These are phyloP conservation scores for Drosophila orosa DNA, from an alignment of 1,140 invertebrate genomes.

Conservation along the genomic window DNA sequence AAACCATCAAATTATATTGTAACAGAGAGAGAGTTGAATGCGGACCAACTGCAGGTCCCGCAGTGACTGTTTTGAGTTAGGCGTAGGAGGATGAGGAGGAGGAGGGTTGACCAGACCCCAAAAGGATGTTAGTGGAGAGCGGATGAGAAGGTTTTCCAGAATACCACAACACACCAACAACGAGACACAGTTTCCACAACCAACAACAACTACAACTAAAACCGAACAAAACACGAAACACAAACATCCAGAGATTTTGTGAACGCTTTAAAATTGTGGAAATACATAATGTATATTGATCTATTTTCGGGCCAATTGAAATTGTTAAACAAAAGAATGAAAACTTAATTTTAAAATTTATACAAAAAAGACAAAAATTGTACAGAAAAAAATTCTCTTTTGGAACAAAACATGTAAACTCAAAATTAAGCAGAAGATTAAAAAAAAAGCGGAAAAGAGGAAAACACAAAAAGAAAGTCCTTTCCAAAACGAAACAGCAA, in stretches of 20 bases:
- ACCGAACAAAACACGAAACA: conserved; percentile 28
- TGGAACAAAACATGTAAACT: conserved; percentile 50
- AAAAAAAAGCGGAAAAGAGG: conserved; percentile 57
- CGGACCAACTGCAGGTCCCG: conserved; percentile 23
- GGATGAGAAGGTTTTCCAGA: conserved; percentile 71
- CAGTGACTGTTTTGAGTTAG: conserved; percentile 74
- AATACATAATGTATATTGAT: conserved; percentile 36
- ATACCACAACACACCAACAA: conserved; percentile 47
- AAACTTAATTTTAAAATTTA: conserved; percentile 65
- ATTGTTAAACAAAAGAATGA: conserved; percentile 57
- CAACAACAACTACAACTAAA: conserved; percentile 39
- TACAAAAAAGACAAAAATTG: conserved; percentile 47
- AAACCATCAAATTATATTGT: conserved; percentile 36
- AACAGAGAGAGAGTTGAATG: conserved; percentile 61
- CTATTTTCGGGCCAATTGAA: conserved; percentile 77
- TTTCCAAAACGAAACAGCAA: conserved; percentile 66
- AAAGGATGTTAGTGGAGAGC: conserved; percentile 48
- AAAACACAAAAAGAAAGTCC: conserved; percentile 47
- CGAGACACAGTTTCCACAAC: conserved; percentile 40
- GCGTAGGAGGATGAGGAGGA: conserved; percentile 25
- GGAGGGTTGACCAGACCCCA: conserved; percentile 39
- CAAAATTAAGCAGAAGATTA: conserved; percentile 60
- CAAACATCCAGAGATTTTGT: conserved; percentile 58
- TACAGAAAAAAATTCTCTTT: conserved; percentile 58
- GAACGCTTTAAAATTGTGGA: conserved; percentile 71